These are phyloP conservation scores for Sturnus vulgaris DNA, from an alignment of 2,113 vertebrate genomes.

Conservation along the genomic window DNA sequence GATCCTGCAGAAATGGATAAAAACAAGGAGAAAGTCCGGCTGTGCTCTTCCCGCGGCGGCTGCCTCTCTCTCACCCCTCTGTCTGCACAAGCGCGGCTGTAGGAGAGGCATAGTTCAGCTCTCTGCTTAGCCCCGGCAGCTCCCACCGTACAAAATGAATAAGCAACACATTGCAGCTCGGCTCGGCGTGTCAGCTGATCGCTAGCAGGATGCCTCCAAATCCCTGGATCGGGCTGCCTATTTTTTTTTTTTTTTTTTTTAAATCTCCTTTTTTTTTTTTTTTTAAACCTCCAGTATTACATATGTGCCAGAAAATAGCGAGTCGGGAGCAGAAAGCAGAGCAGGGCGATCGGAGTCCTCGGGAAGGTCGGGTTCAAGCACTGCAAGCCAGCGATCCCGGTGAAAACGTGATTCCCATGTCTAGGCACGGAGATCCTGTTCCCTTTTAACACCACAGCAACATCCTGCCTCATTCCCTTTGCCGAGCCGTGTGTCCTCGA, in stretches of 20 bases:
- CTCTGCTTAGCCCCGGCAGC: constrained; percentile 82
- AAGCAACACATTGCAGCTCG: constrained; percentile 83
- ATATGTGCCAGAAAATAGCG: constrained; percentile 66
- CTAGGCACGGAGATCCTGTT: constrained; percentile 64
- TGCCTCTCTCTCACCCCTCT: constrained; percentile 80
- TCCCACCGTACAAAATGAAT: constrained; percentile 80
- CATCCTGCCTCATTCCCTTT: constrained; percentile 76
- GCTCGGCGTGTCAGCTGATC: constrained; percentile 82
- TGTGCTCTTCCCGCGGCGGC: constrained; percentile 78
- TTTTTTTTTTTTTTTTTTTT: neutral
- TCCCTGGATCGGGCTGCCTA: constrained; percentile 61
- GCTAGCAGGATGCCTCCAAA: constrained; percentile 76
- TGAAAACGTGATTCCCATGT: constrained; percentile 74
- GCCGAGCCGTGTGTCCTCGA: constrained; percentile 38
- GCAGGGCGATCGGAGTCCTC: constrained; percentile 59
- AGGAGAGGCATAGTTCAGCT: constrained; percentile 86
- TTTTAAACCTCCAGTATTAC: constrained; percentile 69
- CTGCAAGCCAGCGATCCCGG: constrained; percentile 65
- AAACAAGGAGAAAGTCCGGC: constrained; percentile 88
- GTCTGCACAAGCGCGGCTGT: constrained; percentile 81
- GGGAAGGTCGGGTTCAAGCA: constrained; percentile 64
- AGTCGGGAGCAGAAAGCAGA: constrained; percentile 49
- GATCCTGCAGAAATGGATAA: constrained; percentile 92
- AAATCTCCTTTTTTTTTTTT: neutral
- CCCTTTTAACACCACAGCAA: constrained; percentile 73